phyloP scores from a whole-genome alignment of 2,888 invertebrate genomes.

The Alsophila aescularia region DNA sequence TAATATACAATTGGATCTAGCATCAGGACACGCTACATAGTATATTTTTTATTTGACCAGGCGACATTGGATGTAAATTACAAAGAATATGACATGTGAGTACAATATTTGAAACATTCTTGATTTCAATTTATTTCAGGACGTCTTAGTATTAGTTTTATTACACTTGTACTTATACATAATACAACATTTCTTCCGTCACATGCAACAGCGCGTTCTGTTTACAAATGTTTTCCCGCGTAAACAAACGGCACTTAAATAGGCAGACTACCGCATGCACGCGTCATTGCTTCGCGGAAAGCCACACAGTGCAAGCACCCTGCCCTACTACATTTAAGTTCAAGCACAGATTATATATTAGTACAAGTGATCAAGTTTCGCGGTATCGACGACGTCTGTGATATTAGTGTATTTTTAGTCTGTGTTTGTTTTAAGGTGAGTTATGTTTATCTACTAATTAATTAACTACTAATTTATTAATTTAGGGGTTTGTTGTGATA shows the following conservation, averaged over 20 bases:
- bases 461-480: too few relatives aligned
- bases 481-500: too few relatives aligned
- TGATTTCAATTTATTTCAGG: too few relatives aligned
- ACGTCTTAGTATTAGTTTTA: too few relatives aligned
- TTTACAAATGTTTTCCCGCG: constrained; percentile 8
- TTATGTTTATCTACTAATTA: background rate
- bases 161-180: background rate
- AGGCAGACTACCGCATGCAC: background rate
- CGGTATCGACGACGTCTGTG: constrained; percentile 11
- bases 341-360: too few relatives aligned
- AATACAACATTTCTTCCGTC: background rate
- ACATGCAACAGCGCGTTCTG: constrained; percentile 3
- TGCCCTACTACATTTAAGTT: constrained; percentile 6
- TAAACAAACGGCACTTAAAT: constrained; percentile 9
- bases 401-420: constrained; percentile 7
- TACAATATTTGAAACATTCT: too few relatives aligned
- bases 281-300: constrained; percentile 16
- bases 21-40: too few relatives aligned
- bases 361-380: too few relatives aligned
- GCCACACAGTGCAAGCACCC: background rate
- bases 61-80: too few relatives aligned
- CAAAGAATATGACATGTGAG: too few relatives aligned
- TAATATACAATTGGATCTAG: too few relatives aligned
- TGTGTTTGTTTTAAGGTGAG: constrained; percentile 9
- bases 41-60: too few relatives aligned